Conservation (phyloP, 2,888 invertebrate species). For the Fragum whitleyi region DNA sequence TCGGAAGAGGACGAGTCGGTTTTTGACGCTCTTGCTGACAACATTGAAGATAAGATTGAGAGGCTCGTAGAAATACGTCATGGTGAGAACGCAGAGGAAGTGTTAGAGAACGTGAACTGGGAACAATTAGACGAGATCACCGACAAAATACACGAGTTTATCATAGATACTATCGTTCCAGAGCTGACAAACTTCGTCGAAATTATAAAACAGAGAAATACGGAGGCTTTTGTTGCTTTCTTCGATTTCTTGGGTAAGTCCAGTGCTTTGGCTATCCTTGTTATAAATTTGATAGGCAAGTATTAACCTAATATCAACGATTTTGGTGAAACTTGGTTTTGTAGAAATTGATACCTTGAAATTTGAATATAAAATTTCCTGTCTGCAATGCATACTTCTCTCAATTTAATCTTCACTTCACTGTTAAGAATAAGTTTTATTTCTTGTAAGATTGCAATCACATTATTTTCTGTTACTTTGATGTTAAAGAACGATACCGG, state of each 20-base stretch:
- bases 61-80: neutral
- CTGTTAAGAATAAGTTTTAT: no score
- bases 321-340: no score
- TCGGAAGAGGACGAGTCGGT: neutral
- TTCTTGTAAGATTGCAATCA: no score
- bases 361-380: no score
- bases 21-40: neutral
- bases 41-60: neutral
- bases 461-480: no score
- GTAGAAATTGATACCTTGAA: no score
- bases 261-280: no score
- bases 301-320: no score
- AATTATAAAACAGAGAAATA: neutral
- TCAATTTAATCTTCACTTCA: no score
- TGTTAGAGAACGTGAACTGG: constrained; percentile 5
- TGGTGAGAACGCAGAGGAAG: neutral
- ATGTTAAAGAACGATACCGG: no score
- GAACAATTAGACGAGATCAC: neutral
- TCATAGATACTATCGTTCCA: neutral
- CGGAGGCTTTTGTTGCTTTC: neutral
- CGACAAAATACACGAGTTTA: neutral
- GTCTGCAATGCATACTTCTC: no score
- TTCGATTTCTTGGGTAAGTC: constrained; percentile 11
- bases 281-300: no score
- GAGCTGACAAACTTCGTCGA: neutral